A percentile compares a stretch with the other conserved stretches of the same genome.
Evolutionary conservation across 1,140 invertebrate species (phyloP).

Genomic region (Geopemphigus sp.): DNA sequence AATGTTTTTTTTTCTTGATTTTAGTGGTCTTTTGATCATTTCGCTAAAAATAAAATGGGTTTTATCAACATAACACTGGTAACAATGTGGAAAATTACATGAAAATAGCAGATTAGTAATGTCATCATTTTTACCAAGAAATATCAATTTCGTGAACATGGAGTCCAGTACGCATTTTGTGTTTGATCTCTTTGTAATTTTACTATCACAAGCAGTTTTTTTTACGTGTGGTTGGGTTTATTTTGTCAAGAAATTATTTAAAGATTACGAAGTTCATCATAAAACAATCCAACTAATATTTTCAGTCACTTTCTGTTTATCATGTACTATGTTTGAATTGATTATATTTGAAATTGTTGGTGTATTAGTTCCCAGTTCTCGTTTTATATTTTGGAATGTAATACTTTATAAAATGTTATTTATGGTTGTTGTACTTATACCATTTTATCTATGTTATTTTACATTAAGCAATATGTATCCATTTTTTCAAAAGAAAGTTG

Average conservation of each 20-base stretch:
- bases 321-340: slow-evolving; percentile 98
- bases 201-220: slow-evolving; percentile 77
- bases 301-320: slow-evolving; percentile 93
- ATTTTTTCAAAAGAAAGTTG: slow-evolving; percentile 79
- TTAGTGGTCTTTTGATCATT: neutral
- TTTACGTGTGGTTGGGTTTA: slow-evolving; percentile 97
- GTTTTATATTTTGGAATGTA: slow-evolving; percentile 95
- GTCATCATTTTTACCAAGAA: neutral
- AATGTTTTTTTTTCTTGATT: slow-evolving; percentile 4
- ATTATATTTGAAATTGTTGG: slow-evolving; percentile 99
- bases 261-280: slow-evolving; percentile 97
- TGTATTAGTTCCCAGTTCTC: slow-evolving; percentile 82
- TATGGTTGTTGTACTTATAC: slow-evolving; percentile 93
- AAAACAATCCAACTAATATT: slow-evolving; percentile 93
- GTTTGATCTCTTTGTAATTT: slow-evolving; percentile 33
- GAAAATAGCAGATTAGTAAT: neutral
- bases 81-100: neutral
- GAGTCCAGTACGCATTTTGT: slow-evolving; percentile 29
- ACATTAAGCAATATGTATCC: slow-evolving; percentile 83
- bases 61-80: neutral
- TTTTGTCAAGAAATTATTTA: slow-evolving; percentile 96
- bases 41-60: neutral
- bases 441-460: slow-evolving; percentile 96
- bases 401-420: slow-evolving; percentile 88
- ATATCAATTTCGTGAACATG: neutral